Evolutionary conservation across 2,113 vertebrate genomes (phyloP), one percentile per base, ranked within the genome.

Genomic region (Rhadina sibilatrix): DNA sequence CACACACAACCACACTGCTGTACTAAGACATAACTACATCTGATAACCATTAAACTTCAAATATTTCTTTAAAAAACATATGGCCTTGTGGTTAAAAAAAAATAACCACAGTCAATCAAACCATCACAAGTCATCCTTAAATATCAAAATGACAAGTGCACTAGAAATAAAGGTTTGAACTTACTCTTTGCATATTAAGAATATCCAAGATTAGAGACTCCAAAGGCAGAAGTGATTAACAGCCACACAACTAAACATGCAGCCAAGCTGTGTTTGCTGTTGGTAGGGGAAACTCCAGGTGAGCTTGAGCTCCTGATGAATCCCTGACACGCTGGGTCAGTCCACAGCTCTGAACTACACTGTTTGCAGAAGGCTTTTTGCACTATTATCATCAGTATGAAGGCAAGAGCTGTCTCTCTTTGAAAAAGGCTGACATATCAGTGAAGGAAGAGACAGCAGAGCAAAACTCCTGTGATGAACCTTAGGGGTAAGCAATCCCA

Each of bases 361-460:
- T 93, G 85, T 97, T 94, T 96, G 83, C 95, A 92, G 68, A 88
- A 94, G 65, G 77, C 28, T 94, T 87, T 91, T 97, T 91, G 90
- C 49, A 61, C 44, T 96, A 86, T 90, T 50, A 92, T 75, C 77
- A 68, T 56, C 85, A 89, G 66, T 87, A 83, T 71, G 46, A 76
- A 88, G 53, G 66, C 65, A 91, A 81, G 89, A 42, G 40, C 87
- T 77, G 63, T 77, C 47, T 83, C 52, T 35, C 64, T 91, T 75
- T 64, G 42, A 88, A 88, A 87, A 35, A 75, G 76, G 40, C 25
- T 88, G 76, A 53, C 46, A 49, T 52, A 42, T 30, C 75, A n/a
- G 38, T 72, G 74, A 95, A 71, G 15, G 35, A 81, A 83, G 81
- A 89, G 56, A 66, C 68, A 89, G 66, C 89, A 78, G 71, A 91